Evolutionary conservation across 2,888 invertebrate genomes (phyloP).

Genomic region (Tholera decimalis): DNA sequence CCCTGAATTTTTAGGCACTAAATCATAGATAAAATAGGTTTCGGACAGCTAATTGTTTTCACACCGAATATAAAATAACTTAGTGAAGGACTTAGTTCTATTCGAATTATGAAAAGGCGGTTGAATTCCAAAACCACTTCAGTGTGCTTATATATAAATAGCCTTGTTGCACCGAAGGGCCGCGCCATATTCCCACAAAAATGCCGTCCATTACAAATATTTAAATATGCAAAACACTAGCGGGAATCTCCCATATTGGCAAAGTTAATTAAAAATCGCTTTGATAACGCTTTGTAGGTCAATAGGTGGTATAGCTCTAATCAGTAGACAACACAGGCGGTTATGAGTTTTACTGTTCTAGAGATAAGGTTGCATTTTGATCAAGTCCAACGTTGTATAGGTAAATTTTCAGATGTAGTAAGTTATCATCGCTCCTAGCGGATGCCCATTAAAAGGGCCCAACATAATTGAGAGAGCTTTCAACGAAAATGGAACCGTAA

Average conservation of each 20-base stretch:
- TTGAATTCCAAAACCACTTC: not conserved
- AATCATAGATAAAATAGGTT: not conserved
- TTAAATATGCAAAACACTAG: constrained; percentile 37
- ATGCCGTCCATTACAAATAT: constrained; percentile 19
- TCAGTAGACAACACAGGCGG: constrained; percentile 26
- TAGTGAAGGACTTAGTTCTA: too few relatives aligned
- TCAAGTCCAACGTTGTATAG: constrained; percentile 13
- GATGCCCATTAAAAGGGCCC: constrained; percentile 71
- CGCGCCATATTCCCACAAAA: constrained; percentile 1
- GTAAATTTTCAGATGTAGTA: constrained; percentile 60
- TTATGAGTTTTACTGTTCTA: constrained; percentile 1
- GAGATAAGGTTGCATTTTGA: constrained; percentile 22
- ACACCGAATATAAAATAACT: too few relatives aligned
- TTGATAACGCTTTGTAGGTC: constrained; percentile 77
- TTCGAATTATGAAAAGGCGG: not conserved
- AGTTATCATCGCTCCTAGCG: constrained; percentile 65
- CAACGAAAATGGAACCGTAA: constrained; percentile 73
- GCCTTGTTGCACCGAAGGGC: not conserved
- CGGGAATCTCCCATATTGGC: constrained; percentile 40
- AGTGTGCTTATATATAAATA: not conserved
- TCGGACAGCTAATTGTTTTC: not conserved
- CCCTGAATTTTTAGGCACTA: too few relatives aligned
- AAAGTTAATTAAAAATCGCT: constrained; percentile 69
- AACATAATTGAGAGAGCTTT: constrained; percentile 77
- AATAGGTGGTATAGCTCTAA: constrained; percentile 54